Evolutionary conservation across 2,113 vertebrate species (phyloP), one percentile per base, ranked within the genome.

Genomic region (Tetrax tetrax): DNA sequence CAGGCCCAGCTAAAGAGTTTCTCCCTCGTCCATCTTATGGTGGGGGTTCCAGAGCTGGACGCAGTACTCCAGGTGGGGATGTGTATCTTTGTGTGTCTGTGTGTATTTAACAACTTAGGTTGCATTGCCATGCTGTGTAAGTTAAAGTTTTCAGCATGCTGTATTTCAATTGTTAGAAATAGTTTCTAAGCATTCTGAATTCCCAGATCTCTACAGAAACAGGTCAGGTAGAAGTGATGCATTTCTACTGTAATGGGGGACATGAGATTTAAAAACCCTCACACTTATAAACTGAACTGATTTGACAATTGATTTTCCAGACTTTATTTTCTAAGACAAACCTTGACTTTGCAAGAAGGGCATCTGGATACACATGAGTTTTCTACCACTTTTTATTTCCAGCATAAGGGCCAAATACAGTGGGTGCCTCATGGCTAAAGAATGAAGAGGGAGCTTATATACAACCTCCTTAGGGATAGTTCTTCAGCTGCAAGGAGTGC

Each of bases 401-500:
- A 80, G 12, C 11, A 70, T 24, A 28, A 14, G 31, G 6, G 24
- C n/a, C 38, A 89, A 83, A 72, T 6, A 14, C 33, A 53, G 12
- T 33, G 24, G 29, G 14, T 35, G 15, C 14, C n/a, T 53, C 16
- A 13, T 0, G 2, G 24, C 6, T 41, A 41, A 69, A 74, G 66
- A 80, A 6, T 5, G 8, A 76, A 86, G 16, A 2, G 1, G 16
- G 11, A 60, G 4, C 8, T 57, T 57, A 59, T 16, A 15, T 2
- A 13, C 5, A 38, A 7, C 7, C 18, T 85, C 70, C 23, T 35
- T 5, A 28, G 8, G 51, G 27, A 6, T 66, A 6, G 6, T 35
- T 63, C 48, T 64, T 81, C 33, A 82, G 25, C 28, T 0, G 0
- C 13, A 71, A 41, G 3, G 5, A 28, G 20, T 75, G 24, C 16